Evolutionary conservation across 2,888 invertebrate genomes (phyloP), one percentile per base, ranked within the genome.

Genomic region (Axea sp.): DNA sequence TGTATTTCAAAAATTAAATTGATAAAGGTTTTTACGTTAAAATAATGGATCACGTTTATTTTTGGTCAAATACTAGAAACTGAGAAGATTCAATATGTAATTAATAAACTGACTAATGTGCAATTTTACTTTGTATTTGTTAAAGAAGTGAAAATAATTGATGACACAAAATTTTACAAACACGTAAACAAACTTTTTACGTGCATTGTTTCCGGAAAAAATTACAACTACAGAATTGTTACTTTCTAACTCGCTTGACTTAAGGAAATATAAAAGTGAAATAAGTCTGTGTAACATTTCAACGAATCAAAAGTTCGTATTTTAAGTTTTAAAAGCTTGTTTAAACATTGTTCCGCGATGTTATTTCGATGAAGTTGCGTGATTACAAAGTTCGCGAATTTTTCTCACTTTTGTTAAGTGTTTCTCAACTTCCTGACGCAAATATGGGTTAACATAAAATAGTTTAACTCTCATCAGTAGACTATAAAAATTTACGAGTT

Each of bases 321-420:
- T 28, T 28, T n/a, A 28, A n/a, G n/a, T 2, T 35, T 8, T n/a
- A 15, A 35, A 28, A 45, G 45, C 15, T 45, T 28, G 28, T 26
- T 45, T 45, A 14, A 45, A 45, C 45, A 15, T 28, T 28, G 26
- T 45, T 45, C 28, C 5, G 15, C 15, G 14, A 28, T 26, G 15
- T 43, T 45, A 45, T 45, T 45, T 45, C 15, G 45, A 8, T 45
- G 28, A 45, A 28, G 45, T 45, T 15, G 14, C 15, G 12, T 45
- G 28, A 45, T 45, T 45, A 45, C 8, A 28, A 45, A 45, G 28
- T 28, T 45, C 1, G 15, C 9, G 12, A 45, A 45, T 28, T 45
- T 45, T 45, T 28, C 45, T 15, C 9, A 15, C 26, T 45, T 45
- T 45, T 28, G 28, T 28, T 8, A 45, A 28, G 15, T 28, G 28